Evolutionary conservation across 2,797 vertebrate species (phyloP).

Genomic region (Gymnoscopelus microlampas): DNA sequence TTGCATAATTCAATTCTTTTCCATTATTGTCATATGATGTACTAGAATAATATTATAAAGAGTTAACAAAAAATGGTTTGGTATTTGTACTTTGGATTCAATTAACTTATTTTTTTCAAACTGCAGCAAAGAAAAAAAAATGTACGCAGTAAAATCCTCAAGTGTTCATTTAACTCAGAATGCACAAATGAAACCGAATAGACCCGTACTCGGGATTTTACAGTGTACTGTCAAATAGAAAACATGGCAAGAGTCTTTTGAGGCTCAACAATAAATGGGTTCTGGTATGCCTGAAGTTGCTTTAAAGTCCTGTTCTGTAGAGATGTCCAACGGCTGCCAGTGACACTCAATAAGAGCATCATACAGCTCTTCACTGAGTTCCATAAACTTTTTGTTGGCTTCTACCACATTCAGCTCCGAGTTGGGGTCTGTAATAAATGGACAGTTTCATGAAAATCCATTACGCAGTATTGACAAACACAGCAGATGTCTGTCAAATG

Average conservation of each 20-base stretch:
- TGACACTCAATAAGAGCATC: conserved; percentile 90
- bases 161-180: not conserved
- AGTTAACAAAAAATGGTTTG: too few species aligned
- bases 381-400: conserved; percentile 91
- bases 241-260: not conserved
- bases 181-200: not conserved
- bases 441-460: not conserved
- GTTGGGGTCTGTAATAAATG: conserved; percentile 82
- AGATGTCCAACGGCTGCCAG: conserved; percentile 88
- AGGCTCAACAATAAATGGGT: conserved; percentile 61
- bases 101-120: too few species aligned
- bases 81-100: too few species aligned
- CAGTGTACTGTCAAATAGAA: not conserved
- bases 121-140: too few species aligned
- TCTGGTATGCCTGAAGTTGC: conserved; percentile 62
- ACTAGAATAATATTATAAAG: too few species aligned
- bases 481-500: too few species aligned
- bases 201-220: too few species aligned
- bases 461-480: not conserved
- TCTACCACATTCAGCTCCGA: conserved; percentile 87
- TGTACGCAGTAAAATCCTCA: too few species aligned
- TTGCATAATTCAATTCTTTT: too few species aligned
- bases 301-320: conserved; percentile 79
- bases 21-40: too few species aligned
- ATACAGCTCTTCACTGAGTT: conserved; percentile 92